Evolutionary conservation across 2,797 vertebrate species (phyloP).

Genomic region (Cirrhinus molitorella): DNA sequence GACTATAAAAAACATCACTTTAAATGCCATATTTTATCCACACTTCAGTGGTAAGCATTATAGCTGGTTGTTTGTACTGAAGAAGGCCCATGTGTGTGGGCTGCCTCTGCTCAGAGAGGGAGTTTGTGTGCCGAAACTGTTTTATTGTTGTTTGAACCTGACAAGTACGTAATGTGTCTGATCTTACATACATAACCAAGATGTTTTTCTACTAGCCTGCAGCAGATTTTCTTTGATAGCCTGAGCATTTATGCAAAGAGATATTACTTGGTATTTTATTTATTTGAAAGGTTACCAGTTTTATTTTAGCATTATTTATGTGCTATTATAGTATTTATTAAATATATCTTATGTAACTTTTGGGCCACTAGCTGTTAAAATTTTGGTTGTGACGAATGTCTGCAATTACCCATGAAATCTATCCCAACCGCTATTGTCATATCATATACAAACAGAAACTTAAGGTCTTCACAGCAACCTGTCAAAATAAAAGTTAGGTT

Average conservation of each 20-base stretch:
- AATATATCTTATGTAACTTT: neutral
- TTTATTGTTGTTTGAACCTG: neutral
- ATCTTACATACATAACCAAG: neutral
- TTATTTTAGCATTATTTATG: neutral
- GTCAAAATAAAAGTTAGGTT: too few species aligned
- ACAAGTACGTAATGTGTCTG: neutral
- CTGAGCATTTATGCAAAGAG: neutral
- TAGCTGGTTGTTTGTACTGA: neutral
- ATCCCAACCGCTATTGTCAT: neutral
- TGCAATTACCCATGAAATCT: neutral
- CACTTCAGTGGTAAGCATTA: neutral
- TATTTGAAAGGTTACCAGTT: neutral
- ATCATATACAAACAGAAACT: too few species aligned
- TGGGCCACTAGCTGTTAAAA: neutral
- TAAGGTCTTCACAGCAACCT: too few species aligned
- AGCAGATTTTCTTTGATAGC: neutral
- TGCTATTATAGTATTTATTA: neutral
- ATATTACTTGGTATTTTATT: neutral
- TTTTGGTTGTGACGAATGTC: neutral
- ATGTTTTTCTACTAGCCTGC: neutral
- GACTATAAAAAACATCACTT: slow-evolving; percentile 24
- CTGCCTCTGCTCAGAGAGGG: neutral
- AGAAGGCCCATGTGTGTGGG: neutral
- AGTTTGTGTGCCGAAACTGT: neutral
- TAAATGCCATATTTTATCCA: slow-evolving; percentile 30